These are phyloP conservation scores for Etheostoma perlongum DNA, from an alignment of 2,797 vertebrate genomes.

Conservation along the genomic window DNA sequence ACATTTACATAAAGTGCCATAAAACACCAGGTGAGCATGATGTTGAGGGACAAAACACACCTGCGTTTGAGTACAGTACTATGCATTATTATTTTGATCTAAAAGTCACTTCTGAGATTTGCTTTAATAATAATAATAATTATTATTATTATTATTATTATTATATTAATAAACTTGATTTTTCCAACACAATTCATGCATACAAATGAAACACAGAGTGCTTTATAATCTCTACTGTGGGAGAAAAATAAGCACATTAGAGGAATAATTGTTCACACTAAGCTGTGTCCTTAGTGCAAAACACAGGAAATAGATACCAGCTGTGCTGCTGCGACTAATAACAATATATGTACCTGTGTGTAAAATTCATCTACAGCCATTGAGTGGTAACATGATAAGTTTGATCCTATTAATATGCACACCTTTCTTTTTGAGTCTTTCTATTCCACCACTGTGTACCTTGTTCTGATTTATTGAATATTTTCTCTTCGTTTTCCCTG, in stretches of 20 bases:
- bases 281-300: constrained; percentile 26
- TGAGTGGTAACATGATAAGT: neutral
- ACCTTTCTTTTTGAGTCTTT: neutral
- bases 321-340: constrained; percentile 35
- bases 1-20: constrained; percentile 57
- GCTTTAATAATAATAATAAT: too few relatives aligned
- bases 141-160: too few relatives aligned
- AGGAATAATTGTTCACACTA: constrained; percentile 4
- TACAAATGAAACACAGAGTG: too few relatives aligned
- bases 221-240: neutral
- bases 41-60: neutral
- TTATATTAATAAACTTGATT: too few relatives aligned
- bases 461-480: constrained; percentile 32
- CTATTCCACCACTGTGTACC: neutral
- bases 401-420: neutral
- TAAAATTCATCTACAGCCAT: constrained; percentile 1
- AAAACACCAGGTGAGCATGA: constrained; percentile 24
- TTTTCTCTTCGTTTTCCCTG: constrained; percentile 33
- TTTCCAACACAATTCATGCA: too few relatives aligned
- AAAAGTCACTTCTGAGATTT: neutral
- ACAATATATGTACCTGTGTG: constrained; percentile 6
- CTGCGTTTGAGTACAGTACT: constrained; percentile 16
- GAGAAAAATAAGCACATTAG: neutral
- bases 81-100: neutral
- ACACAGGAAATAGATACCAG: constrained; percentile 38